Conservation (phyloP, 2,797 vertebrate species). For the Sebastes diaconus region DNA sequence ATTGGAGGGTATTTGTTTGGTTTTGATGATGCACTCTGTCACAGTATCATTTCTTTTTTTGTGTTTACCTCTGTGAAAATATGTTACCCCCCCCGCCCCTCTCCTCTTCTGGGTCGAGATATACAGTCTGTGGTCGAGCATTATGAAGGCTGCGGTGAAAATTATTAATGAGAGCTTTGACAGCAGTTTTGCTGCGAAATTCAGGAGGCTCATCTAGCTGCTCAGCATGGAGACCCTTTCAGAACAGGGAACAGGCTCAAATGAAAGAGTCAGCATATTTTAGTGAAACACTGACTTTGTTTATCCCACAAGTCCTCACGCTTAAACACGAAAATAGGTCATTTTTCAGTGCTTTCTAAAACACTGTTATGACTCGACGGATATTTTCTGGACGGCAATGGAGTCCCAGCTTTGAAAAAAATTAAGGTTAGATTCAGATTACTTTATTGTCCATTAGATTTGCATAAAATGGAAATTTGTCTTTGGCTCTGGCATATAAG, state of each 20-base stretch:
- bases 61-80: neutral
- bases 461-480: no score
- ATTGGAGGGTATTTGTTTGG: neutral
- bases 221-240: constrained; percentile 55
- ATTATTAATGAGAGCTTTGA: constrained; percentile 73
- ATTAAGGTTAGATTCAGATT: no score
- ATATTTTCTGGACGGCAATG: neutral
- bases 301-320: constrained; percentile 20
- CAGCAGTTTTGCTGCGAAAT: constrained; percentile 71
- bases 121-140: constrained; percentile 37
- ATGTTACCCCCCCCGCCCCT: neutral
- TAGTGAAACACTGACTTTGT: constrained; percentile 36
- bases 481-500: no score
- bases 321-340: neutral
- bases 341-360: neutral
- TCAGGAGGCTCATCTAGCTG: constrained; percentile 53
- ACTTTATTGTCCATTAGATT: no score
- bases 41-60: neutral
- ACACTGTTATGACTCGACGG: neutral
- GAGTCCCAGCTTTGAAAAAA: neutral
- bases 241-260: constrained; percentile 9
- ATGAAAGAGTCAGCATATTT: constrained; percentile 50
- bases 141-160: constrained; percentile 66
- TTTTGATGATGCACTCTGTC: neutral
- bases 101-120: constrained; percentile 27